Evolutionary conservation across 2,797 vertebrate species (phyloP), one percentile per base, ranked within the genome.

Genomic region (Petrocephalus sullivani): DNA sequence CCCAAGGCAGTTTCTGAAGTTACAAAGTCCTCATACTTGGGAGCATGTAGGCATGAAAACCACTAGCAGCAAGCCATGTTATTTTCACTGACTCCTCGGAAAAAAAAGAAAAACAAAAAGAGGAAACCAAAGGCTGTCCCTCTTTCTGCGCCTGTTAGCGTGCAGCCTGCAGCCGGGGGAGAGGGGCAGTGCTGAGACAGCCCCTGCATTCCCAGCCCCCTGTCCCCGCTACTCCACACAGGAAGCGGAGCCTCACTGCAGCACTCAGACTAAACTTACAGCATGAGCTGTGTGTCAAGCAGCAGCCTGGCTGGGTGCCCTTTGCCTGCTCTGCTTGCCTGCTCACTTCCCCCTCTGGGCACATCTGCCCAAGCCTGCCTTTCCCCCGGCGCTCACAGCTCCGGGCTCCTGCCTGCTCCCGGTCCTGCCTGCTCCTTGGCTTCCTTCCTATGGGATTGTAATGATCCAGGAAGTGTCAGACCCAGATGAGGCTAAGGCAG

Each of bases 381-480:
- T 54, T 60, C 14, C 84, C 33, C 56, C 33, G 9, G 21, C 33
- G 9, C 84, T 85, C 83, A 85, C 51, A 3, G 83, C 28, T 56
- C 46, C 82, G 4, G 41, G 81, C 82, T 88, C 87, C 81, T 37
- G 51, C 41, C 61, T 89, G 33, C 49, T 54, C 85, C 88, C 84
- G 19, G 54, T 54, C 82, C 84, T 85, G 58, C 85, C 4, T 78
- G 75, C 54, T 91, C 89, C 78, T 90, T 90, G 91, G 91, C 91
- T 92, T 81, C 82, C 87, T 90, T 88, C 89, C 61, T 91, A 84
- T 87, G 67, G 88, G 88, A 90, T 89, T 91, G 89, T 53, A 89
- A 78, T 86, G 91, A 87, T 92, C 91, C 93, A 93, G 93, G 93
- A 93, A 93, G 91, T 92, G 92, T 92, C 91, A 91, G 90, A 91